phyloP scores from a whole-genome alignment of 1,140 invertebrate genomes.

The Leptinotarsa defecta region DNA sequence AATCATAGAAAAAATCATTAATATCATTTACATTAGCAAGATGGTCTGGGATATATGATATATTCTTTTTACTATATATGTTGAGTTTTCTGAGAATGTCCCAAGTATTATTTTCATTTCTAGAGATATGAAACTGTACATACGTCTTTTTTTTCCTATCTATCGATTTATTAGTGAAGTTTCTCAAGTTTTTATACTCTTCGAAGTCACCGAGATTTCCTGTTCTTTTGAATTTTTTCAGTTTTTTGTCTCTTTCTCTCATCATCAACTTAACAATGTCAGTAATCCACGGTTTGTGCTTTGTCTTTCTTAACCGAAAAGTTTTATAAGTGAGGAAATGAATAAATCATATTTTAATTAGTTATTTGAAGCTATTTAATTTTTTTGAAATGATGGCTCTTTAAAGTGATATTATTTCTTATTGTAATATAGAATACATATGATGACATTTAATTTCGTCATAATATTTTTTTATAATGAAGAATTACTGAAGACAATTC shows the following conservation, averaged over 20 bases:
- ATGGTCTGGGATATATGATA: neutral
- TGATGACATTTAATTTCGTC: too few species aligned
- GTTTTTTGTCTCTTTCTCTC: slow-evolving; percentile 15
- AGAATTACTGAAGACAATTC: too few species aligned
- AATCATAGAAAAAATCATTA: neutral
- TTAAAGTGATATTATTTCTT: too few species aligned
- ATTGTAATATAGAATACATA: too few species aligned
- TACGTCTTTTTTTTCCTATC: slow-evolving; percentile 20
- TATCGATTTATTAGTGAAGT: slow-evolving; percentile 15
- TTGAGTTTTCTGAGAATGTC: neutral
- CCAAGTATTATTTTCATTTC: neutral
- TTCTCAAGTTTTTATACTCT: slow-evolving; percentile 19
- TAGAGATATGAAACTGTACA: neutral
- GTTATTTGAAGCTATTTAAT: too few species aligned
- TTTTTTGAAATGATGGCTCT: too few species aligned
- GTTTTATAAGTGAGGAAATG: too few species aligned
- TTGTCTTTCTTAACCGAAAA: slow-evolving; percentile 4
- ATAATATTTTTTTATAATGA: too few species aligned
- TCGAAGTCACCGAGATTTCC: slow-evolving; percentile 11
- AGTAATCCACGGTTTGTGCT: slow-evolving; percentile 18
- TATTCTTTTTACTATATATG: neutral
- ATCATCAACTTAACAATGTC: slow-evolving; percentile 20
- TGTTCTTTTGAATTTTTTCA: slow-evolving; percentile 16
- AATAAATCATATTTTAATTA: too few species aligned
- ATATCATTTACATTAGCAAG: neutral